Evolutionary conservation across 2,888 invertebrate species (phyloP), one percentile per base, ranked within the genome.

Genomic region (Ethmia dodecea): DNA sequence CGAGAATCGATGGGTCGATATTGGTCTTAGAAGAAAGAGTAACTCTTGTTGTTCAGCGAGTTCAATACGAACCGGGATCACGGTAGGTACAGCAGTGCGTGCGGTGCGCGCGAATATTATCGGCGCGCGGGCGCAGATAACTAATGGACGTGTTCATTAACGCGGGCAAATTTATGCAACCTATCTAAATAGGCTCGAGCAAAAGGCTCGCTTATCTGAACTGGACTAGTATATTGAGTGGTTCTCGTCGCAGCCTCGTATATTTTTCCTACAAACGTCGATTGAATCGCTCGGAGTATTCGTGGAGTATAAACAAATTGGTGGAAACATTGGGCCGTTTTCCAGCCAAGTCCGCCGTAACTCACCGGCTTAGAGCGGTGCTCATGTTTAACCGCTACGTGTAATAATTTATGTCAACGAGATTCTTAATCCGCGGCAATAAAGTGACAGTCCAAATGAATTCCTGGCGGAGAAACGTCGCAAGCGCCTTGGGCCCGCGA

Each of bases 361-460:
- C 31, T 47, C 43, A 47, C 36, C 13, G 28, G 35, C 43, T 39
- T 33, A 37, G 45, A 43, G 33, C 38, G 39, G 46, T 37, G 41
- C 50, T 49, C 49, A 56, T 61, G 49, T 54, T 52, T 45, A 53
- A 42, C 48, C 43, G 58, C 65, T 58, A 62, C 59, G 55, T 52
- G 52, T 62, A 65, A 73, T 75, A 73, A 75, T 72, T 73, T 69
- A 78, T 72, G 68, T 78, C 76, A 73, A 68, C 71, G 58, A 72
- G 74, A 72, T 71, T 75, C 69, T 72, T 73, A 77, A 77, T 78
- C 72, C 70, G 60, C 63, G 53, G 71, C 68, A 62, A 64, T 74
- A 71, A 66, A 72, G 59, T 71, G 67, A 64, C 75, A 72, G 65
- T 64, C 64, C 58, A 66, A 70, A 73, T 72, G 70, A 73, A 70